Base-by-base conservation (phyloP, 2,797 vertebrate genomes). In the Pipistrellus pygmaeus region DNA sequence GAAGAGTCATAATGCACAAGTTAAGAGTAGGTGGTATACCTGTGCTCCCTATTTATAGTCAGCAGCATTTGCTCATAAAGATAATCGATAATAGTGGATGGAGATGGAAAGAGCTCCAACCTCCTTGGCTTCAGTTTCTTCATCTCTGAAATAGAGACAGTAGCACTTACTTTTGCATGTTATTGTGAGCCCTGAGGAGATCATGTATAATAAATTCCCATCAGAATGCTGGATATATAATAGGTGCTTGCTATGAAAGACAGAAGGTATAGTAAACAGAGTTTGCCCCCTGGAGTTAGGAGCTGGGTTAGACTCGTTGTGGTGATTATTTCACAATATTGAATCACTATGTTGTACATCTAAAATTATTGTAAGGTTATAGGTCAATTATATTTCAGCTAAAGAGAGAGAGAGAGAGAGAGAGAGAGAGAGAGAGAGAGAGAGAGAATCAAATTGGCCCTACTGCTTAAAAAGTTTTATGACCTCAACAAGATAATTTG, bases 401-500 rank as follows among this genome's bases (percentile, higher is more conserved):
- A 35, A 18, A 51, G 25, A 57, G 35, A 35, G 35, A 35, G 35
- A 35, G 35, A 35, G 35, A 35, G 35, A 35, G 35, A 35, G 35
- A 35, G 35, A 35, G 35, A 35, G 35, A 23, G 46, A 81, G 60
- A 57, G 9, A 44, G 44, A 44, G 44, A 44, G 44, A 44, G 44
- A 23, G 46, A 81, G 60, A 81, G 84, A 81, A 85, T 51, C 27
- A n/a, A 57, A 93, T 77, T 21, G 87, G 57, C 23, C 13, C 23
- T 38, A 51, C 35, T 35, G 83, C 69, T 90, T 84, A 80, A 83
- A 80, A 72, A 87, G 68, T 41, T 69, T 20, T 77, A 32, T 80
- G 41, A 41, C 30, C n/a, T 77, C 2, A 3, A 30, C 35, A 25
- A 69, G 27, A 21, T 78, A 17, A 91, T 51, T 90, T 48, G 5